Base-by-base conservation (phyloP, 1,140 invertebrate species). In the Monomorium pharaonis region DNA sequence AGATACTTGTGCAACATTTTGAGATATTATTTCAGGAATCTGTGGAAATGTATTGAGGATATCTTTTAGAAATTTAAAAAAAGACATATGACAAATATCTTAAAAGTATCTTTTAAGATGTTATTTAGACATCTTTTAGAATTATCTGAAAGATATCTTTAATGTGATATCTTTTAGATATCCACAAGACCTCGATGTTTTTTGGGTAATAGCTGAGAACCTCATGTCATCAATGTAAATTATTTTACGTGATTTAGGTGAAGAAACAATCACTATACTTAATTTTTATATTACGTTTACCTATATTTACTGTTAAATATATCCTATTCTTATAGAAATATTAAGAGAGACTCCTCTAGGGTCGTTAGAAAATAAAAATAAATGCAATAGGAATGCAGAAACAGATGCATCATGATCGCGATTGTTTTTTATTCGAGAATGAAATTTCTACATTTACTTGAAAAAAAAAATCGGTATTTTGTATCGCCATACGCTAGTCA, bases 281-380 rank as follows among this genome's bases (percentile, higher is more conserved):
- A 94, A 94, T 93, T 94, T 93, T 94, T 93, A 91, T 89, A 86
- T 92, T 92, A 88, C 44, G 67, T 87, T 89, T 89, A 91, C 72
- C 75, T 86, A 90, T 92, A 91, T 90, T 92, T 93, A 92, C 89
- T 94, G 92, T 94, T 94, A 92, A 91, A 93, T 92, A 92, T 91
- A 91, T 92, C 90, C 85, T 93, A 93, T 93, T 94, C 93, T 94
- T 94, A 84, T 93, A 93, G 88, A 89, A 70, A 92, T 90, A 91
- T 88, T 91, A 88, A 88, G 85, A 85, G 86, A 85, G 74, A 83
- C 69, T 83, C 75, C 51, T 83, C 84, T 86, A 92, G 85, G 75
- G 75, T 56, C 88, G 86, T 88, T 87, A 74, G 60, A 65, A 56
- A 85, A 88, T 56, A 62, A 87, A 74, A 69, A 62, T 30, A 42